A percentile compares a stretch with the other conserved stretches of the same genome.
phyloP scores from a whole-genome alignment of 1,140 invertebrate genomes.

The Apis dorsata region DNA sequence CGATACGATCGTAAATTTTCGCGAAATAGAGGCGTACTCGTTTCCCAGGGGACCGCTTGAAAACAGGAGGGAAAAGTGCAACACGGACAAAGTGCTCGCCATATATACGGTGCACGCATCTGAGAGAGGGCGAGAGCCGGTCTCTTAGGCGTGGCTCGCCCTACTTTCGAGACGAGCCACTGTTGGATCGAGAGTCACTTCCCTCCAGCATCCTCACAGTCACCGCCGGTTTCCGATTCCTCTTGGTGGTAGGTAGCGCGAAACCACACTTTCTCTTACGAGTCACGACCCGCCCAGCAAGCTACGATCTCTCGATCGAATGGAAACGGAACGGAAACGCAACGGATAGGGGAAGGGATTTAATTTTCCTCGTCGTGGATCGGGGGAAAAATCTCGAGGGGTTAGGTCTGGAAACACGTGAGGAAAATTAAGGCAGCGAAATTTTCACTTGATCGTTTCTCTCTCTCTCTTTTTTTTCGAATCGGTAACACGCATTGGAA shows the following conservation, averaged over 20 bases:
- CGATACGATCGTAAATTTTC: slow-evolving; percentile 6
- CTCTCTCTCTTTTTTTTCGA: not conserved
- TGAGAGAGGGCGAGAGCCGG: slow-evolving; percentile 12
- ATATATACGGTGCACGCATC: slow-evolving; percentile 26
- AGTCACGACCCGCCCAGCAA: slow-evolving; percentile 21
- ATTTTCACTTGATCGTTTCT: not conserved
- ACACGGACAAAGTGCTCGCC: slow-evolving; percentile 7
- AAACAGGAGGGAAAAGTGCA: slow-evolving; percentile 11
- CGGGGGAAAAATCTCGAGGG: slow-evolving; percentile 2
- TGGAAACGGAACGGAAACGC: slow-evolving; percentile 19
- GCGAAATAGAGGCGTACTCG: not conserved
- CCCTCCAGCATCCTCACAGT: slow-evolving; percentile 38
- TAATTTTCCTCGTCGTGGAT: slow-evolving; percentile 45
- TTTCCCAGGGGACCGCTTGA: slow-evolving; percentile 5
- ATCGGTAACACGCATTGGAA: not conserved
- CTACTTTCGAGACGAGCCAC: slow-evolving; percentile 53
- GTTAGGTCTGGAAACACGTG: not conserved
- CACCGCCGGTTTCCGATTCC: slow-evolving; percentile 51
- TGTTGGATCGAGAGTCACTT: slow-evolving; percentile 55
- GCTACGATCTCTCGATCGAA: not conserved
- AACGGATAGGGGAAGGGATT: slow-evolving; percentile 15
- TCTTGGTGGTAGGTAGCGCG: not conserved
- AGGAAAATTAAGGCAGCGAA: slow-evolving; percentile 14
- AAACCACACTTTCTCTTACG: slow-evolving; percentile 56
- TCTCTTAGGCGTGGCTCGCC: slow-evolving; percentile 57